Percentiles rank a stretch among this genome's conserved stretches.
Conservation (phyloP, 2,113 vertebrate species). For the Oryctolagus cuniculus region mOryCun1.1 NC_091445.1:77653501-77654000, state of each 20-base stretch:
- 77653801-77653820: background rate
- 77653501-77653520: background rate
- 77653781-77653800: background rate
- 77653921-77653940: constrained; percentile 3
- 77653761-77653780: background rate
- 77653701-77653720: background rate
- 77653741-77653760: background rate
- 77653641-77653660: background rate
- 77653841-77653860: constrained; percentile 3
- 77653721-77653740: background rate
- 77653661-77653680: background rate
- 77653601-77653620: background rate
- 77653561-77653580: background rate
- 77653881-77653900: background rate
- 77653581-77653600: background rate
- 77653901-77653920: constrained; percentile 36
- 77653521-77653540: background rate
- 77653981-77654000: background rate
- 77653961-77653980: background rate
- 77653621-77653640: background rate
- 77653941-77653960: constrained; percentile 29
- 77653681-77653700: background rate
- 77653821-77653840: background rate
- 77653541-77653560: background rate
- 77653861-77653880: background rate